phyloP scores from a whole-genome alignment of 2,797 vertebrate species.

The Botia kubotai region DNA sequence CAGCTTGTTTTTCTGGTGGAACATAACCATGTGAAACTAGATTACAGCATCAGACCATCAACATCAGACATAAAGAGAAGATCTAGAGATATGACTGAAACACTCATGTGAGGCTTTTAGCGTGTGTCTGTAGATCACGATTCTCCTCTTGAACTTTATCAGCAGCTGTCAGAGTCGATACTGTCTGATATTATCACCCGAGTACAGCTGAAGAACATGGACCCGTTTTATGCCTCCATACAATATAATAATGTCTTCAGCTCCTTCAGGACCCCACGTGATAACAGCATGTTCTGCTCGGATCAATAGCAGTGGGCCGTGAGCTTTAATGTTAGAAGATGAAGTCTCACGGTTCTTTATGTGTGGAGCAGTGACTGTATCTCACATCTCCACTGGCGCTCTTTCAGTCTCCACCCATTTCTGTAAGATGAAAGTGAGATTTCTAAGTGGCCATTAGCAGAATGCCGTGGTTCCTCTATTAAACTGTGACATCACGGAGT shows the following conservation, averaged over 20 bases:
- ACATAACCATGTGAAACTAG: background rate
- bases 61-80: constrained; percentile 22
- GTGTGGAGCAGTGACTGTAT: background rate
- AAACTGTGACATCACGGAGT: background rate
- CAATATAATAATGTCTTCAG: background rate
- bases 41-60: background rate
- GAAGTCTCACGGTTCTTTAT: constrained; percentile 18
- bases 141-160: constrained; percentile 58
- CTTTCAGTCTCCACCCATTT: background rate
- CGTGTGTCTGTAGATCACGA: constrained; percentile 61
- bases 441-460: constrained; percentile 14
- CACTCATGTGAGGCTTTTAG: constrained; percentile 53
- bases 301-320: constrained; percentile 17
- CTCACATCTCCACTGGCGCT: background rate
- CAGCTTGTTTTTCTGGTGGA: background rate
- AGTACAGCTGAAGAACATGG: background rate
- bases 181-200: constrained; percentile 55
- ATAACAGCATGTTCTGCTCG: background rate
- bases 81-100: constrained; percentile 30
- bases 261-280: background rate
- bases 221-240: background rate
- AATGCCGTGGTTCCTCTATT: background rate
- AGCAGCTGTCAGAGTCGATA: constrained; percentile 64
- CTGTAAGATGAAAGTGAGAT: constrained; percentile 15
- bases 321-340: constrained; percentile 16